phyloP scores from a whole-genome alignment of 2,113 vertebrate species.

The Terrapene triunguis region DNA sequence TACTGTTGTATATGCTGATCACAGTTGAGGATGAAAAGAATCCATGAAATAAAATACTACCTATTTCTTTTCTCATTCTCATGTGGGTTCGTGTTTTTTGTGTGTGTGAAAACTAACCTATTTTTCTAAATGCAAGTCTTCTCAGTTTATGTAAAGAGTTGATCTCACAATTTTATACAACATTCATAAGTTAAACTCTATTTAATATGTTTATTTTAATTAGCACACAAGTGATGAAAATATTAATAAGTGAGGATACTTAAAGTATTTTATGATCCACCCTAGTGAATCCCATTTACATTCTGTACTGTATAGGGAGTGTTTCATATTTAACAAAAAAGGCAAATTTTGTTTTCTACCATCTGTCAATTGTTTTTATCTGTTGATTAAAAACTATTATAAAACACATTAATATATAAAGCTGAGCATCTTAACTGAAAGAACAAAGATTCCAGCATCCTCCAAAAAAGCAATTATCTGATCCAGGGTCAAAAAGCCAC shows the following conservation, averaged over 20 bases:
- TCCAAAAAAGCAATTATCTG: not conserved
- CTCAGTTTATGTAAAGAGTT: not conserved
- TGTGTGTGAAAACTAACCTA: not conserved
- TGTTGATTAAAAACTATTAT: not conserved
- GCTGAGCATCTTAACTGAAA: not conserved
- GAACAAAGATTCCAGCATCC: not conserved
- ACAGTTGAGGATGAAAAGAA: constrained; percentile 12
- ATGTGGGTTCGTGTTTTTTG: not conserved
- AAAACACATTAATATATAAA: not conserved
- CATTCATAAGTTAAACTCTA: not conserved
- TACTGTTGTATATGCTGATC: constrained; percentile 32
- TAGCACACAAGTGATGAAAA: not conserved
- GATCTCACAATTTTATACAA: not conserved
- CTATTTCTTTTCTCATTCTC: not conserved
- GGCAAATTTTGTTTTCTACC: not conserved
- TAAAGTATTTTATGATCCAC: not conserved
- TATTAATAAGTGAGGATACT: not conserved
- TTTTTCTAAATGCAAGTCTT: not conserved
- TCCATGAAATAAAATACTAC: not conserved
- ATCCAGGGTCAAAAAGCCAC: not conserved
- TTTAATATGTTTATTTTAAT: not conserved
- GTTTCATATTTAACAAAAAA: not conserved
- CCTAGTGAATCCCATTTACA: not conserved
- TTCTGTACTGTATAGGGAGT: not conserved
- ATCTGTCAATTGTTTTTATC: not conserved